These are phyloP conservation scores for Pseudomyrmex sp. DNA, from an alignment of 1,140 invertebrate genomes.

Conservation along the genomic window DNA sequence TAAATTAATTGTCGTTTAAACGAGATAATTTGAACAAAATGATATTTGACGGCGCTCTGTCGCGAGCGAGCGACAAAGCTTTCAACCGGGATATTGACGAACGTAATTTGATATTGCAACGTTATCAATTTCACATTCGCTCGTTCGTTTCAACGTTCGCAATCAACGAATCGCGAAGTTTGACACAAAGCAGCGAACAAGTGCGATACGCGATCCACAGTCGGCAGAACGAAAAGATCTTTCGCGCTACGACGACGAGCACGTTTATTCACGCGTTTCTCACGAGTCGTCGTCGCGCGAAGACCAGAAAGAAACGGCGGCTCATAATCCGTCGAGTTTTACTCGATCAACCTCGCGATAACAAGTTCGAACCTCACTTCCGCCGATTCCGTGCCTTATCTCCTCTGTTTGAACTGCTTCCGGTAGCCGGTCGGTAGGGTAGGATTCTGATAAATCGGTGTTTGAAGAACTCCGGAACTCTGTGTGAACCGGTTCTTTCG, in stretches of 20 bases:
- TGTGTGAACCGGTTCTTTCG: neutral
- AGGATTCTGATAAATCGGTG: constrained; percentile 55
- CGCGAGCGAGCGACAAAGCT: too few relatives aligned
- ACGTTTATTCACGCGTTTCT: neutral
- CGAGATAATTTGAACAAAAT: too few relatives aligned
- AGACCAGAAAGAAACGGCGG: neutral
- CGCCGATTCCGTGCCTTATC: constrained; percentile 54
- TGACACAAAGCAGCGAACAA: neutral
- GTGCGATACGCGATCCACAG: neutral
- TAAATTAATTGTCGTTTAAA: too few relatives aligned
- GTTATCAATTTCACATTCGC: neutral
- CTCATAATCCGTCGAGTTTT: neutral
- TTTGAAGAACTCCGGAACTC: constrained; percentile 41
- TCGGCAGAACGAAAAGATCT: neutral
- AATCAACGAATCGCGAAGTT: neutral
- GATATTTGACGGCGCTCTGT: too few relatives aligned
- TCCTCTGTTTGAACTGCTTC: neutral
- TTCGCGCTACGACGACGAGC: neutral
- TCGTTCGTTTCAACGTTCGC: neutral
- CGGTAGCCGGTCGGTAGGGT: constrained; percentile 7
- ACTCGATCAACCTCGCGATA: constrained; percentile 16
- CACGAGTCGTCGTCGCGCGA: neutral
- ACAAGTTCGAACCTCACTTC: neutral
- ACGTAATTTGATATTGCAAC: neutral
- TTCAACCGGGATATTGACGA: too few relatives aligned